phyloP scores from a whole-genome alignment of 2,888 invertebrate genomes.

The Drosophila diplacantha region DNA sequence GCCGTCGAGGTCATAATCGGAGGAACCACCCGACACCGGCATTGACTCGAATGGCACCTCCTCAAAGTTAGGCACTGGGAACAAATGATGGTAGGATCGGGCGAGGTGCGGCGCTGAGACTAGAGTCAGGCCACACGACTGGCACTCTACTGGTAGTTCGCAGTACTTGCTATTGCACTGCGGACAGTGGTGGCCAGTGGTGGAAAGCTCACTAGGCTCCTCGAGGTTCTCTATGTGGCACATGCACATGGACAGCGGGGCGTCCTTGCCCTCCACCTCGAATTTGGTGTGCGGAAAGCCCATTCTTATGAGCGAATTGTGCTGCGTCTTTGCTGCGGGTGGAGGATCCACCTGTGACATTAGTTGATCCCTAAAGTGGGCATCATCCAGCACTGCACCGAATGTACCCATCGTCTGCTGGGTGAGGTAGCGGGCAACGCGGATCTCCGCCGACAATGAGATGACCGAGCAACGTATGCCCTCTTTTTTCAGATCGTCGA shows the following conservation, averaged over 20 bases:
- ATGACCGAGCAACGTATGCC: conserved; percentile 96
- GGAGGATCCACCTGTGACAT: conserved; percentile 84
- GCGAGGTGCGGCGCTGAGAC: conserved; percentile 99
- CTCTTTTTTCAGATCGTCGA: conserved; percentile 85
- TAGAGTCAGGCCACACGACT: conserved; percentile 95
- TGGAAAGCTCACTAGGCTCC: conserved; percentile 83
- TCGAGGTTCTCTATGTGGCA: conserved; percentile 90
- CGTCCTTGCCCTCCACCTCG: conserved; percentile 80
- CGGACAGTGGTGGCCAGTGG: conserved; percentile 92
- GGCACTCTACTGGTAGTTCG: conserved; percentile 97
- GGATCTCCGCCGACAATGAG: conserved; percentile 96
- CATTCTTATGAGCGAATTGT: conserved; percentile 94
- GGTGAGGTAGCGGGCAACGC: conserved; percentile 91
- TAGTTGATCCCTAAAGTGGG: conserved; percentile 84
- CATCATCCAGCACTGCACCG: conserved; percentile 90
- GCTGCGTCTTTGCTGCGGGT: conserved; percentile 84
- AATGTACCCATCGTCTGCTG: conserved; percentile 92
- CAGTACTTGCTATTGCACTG: conserved; percentile 99
- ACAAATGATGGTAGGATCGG: conserved; percentile 97
- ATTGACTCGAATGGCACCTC: conserved; percentile 82
- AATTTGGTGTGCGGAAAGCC: conserved; percentile 92
- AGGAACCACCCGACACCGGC: conserved; percentile 35
- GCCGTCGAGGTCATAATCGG: conserved; percentile 78
- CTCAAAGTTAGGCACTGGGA: conserved; percentile 91
- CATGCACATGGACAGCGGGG: conserved; percentile 93